These are phyloP conservation scores for Catharus ustulatus DNA, from an alignment of 2,797 vertebrate species.

Conservation along the genomic window DNA sequence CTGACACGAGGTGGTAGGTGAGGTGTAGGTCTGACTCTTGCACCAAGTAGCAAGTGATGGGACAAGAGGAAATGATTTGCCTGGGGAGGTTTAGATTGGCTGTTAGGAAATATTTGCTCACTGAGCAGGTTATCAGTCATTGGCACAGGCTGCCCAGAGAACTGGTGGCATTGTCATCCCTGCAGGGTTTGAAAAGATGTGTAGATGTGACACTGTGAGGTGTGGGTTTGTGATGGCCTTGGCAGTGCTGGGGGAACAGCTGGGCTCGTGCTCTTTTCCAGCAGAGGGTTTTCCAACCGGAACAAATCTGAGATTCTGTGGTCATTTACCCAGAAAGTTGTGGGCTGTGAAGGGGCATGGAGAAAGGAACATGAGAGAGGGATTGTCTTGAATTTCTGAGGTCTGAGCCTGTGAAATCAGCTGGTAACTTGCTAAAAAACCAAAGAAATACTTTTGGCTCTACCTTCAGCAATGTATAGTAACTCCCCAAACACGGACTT, in stretches of 20 bases:
- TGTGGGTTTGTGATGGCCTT: not conserved
- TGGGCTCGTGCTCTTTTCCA: no score
- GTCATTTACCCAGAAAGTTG: not conserved
- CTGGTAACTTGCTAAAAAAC: not conserved
- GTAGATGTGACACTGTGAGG: not conserved
- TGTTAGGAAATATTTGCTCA: not conserved
- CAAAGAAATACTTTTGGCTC: not conserved
- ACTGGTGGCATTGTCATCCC: accelerated
- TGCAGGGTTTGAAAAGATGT: not conserved
- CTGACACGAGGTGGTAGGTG: not conserved
- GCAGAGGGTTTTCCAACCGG: not conserved
- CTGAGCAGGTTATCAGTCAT: accelerated
- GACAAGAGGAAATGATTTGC: not conserved
- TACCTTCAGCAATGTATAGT: not conserved
- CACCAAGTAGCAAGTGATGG: not conserved
- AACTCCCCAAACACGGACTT: not conserved
- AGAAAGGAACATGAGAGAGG: not conserved
- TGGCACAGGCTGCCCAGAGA: not conserved
- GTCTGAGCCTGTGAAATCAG: not conserved
- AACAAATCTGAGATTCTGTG: no score
- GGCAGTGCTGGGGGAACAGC: not conserved
- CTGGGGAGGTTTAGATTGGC: not conserved
- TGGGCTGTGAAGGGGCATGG: conserved; percentile 5
- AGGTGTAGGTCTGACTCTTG: not conserved
- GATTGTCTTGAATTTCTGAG: not conserved